Evolutionary conservation across 1,140 invertebrate genomes (phyloP).

Genomic region (Trichogramma pretiosum): DNA sequence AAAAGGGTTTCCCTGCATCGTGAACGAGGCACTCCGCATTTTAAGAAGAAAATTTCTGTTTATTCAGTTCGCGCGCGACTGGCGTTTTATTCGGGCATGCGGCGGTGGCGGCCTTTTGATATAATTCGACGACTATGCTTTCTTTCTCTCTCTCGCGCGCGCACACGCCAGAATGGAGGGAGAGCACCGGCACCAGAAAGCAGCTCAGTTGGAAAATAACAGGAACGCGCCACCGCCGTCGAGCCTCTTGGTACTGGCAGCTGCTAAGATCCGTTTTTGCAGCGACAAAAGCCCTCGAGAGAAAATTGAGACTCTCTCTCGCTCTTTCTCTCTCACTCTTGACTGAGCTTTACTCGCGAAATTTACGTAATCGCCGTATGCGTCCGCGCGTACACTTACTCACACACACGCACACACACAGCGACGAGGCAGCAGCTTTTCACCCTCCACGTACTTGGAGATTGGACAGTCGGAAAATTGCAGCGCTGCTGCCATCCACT

Average conservation of each 20-base stretch:
- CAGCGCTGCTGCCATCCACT: neutral
- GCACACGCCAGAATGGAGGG: neutral
- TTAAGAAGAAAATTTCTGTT: constrained; percentile 45
- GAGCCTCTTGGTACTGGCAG: constrained; percentile 42
- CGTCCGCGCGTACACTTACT: neutral
- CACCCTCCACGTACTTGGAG: too few species aligned
- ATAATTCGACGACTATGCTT: too few species aligned
- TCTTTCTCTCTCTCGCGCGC: too few species aligned
- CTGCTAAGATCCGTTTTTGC: constrained; percentile 30
- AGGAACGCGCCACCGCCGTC: too few species aligned
- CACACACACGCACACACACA: too few species aligned
- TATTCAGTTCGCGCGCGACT: constrained; percentile 27
- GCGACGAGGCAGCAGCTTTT: too few species aligned
- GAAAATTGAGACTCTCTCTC: constrained; percentile 19
- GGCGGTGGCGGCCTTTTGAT: neutral
- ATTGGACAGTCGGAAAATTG: constrained; percentile 19
- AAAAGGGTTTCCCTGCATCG: too few species aligned
- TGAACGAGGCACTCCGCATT: constrained; percentile 43
- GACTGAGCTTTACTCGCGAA: constrained; percentile 8
- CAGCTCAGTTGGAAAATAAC: constrained; percentile 46
- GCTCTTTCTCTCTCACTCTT: constrained; percentile 1
- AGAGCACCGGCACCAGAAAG: constrained; percentile 30
- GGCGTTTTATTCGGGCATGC: constrained; percentile 25
- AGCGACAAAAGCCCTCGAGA: constrained; percentile 25
- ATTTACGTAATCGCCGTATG: constrained; percentile 16